Conservation (phyloP, 2,797 vertebrate species). For the Atherinosoma microstoma region DNA sequence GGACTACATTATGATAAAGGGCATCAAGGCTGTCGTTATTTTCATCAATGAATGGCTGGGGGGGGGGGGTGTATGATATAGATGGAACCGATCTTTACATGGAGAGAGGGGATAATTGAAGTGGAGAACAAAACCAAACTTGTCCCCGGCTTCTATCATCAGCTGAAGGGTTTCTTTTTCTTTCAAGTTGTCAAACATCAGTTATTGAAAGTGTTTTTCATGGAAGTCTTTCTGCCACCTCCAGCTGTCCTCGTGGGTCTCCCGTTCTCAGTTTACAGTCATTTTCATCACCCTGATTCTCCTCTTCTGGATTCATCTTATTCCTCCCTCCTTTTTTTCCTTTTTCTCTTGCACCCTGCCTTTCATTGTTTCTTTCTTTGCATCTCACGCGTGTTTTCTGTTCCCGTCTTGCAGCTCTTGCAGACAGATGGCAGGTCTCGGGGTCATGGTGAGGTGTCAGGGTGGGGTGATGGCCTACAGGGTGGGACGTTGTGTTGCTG, state of each 20-base stretch:
- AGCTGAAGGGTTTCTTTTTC: conserved; percentile 15
- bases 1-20: conserved; percentile 69
- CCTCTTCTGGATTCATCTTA: conserved; percentile 17
- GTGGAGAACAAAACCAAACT: conserved; percentile 26
- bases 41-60: conserved; percentile 56
- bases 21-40: conserved; percentile 52
- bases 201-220: conserved; percentile 21
- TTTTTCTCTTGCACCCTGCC: conserved; percentile 6
- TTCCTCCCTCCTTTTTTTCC: conserved; percentile 8
- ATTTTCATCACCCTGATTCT: conserved; percentile 36
- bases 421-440: conserved; percentile 66
- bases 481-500: conserved; percentile 27
- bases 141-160: conserved; percentile 15
- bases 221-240: conserved; percentile 16
- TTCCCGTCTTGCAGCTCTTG: conserved; percentile 20
- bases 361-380: conserved; percentile 1
- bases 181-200: conserved; percentile 45
- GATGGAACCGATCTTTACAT: conserved; percentile 47
- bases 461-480: conserved; percentile 51
- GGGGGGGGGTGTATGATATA: conserved; percentile 23
- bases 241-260: conserved; percentile 24
- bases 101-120: conserved; percentile 32
- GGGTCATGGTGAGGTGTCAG: conserved; percentile 56
- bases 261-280: conserved; percentile 25
- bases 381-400: conserved; percentile 11